phyloP scores from a whole-genome alignment of 1,140 invertebrate genomes.

The Idris sp. region DNA sequence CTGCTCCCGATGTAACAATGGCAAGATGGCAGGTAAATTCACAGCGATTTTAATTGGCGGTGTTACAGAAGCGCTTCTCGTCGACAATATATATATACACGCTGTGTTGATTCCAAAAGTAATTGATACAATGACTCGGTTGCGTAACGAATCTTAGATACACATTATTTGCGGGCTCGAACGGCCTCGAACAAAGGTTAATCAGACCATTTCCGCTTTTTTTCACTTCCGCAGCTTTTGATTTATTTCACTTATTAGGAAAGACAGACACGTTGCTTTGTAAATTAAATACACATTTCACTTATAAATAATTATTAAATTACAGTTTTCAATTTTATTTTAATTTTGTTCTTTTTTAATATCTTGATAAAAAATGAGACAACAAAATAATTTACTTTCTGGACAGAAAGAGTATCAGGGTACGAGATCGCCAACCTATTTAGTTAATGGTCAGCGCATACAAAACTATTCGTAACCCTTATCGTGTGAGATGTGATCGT shows the following conservation, averaged over 20 bases:
- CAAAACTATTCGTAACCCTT: slow-evolving; percentile 20
- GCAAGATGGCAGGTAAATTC: slow-evolving; percentile 63
- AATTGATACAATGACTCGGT: slow-evolving; percentile 54
- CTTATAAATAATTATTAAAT: too few relatives aligned
- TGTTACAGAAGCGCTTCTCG: slow-evolving; percentile 57
- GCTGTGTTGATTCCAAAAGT: slow-evolving; percentile 42
- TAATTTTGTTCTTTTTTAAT: too few relatives aligned
- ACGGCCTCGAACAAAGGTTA: slow-evolving; percentile 37
- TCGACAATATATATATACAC: slow-evolving; percentile 51
- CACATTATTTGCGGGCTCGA: slow-evolving; percentile 22
- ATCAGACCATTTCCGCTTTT: slow-evolving; percentile 42
- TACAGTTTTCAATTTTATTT: too few relatives aligned
- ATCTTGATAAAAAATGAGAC: slow-evolving; percentile 5
- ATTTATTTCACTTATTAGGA: slow-evolving; percentile 13
- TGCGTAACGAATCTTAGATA: slow-evolving; percentile 35
- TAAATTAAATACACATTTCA: too few relatives aligned
- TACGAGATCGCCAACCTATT: slow-evolving; percentile 14
- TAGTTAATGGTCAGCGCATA: slow-evolving; percentile 24
- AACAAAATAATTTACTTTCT: too few relatives aligned
- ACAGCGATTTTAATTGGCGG: slow-evolving; percentile 60
- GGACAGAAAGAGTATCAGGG: slow-evolving; percentile 12
- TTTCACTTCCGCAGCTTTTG: not conserved
- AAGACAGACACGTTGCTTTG: too few relatives aligned
- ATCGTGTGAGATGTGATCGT: slow-evolving; percentile 37
- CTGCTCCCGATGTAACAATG: slow-evolving; percentile 60